phyloP scores from a whole-genome alignment of 1,140 invertebrate species.

The Nasonia giraulti region DNA sequence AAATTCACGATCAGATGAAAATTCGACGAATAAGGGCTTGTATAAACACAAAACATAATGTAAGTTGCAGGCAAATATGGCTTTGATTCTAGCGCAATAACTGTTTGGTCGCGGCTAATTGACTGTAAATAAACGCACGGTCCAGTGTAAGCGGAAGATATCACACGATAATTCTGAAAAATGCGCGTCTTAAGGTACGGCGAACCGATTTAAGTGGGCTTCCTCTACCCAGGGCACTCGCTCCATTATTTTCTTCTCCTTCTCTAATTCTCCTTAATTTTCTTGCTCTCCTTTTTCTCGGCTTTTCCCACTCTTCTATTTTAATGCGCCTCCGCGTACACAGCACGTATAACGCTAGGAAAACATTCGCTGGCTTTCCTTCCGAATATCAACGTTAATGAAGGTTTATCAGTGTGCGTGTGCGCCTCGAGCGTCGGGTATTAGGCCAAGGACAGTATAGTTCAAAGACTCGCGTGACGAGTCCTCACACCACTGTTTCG shows the following conservation, averaged over 20 bases:
- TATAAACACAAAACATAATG: no score
- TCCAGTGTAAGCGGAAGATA: background rate
- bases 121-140: background rate
- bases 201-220: background rate
- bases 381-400: slow-evolving; percentile 2
- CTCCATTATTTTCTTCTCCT: background rate
- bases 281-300: background rate
- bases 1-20: no score
- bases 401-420: slow-evolving; percentile 16
- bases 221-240: background rate
- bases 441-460: background rate
- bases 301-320: background rate
- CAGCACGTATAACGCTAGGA: background rate
- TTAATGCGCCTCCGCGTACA: background rate
- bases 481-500: background rate
- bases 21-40: no score
- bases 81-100: no score
- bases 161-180: background rate
- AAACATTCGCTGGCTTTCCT: background rate
- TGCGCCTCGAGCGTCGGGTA: slow-evolving; percentile 5
- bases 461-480: no score
- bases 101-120: background rate
- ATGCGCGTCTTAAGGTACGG: background rate
- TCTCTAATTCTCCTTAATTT: background rate
- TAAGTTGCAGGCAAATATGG: no score